Evolutionary conservation across 2,888 invertebrate species (phyloP).

Genomic region (Bombylius major): DNA sequence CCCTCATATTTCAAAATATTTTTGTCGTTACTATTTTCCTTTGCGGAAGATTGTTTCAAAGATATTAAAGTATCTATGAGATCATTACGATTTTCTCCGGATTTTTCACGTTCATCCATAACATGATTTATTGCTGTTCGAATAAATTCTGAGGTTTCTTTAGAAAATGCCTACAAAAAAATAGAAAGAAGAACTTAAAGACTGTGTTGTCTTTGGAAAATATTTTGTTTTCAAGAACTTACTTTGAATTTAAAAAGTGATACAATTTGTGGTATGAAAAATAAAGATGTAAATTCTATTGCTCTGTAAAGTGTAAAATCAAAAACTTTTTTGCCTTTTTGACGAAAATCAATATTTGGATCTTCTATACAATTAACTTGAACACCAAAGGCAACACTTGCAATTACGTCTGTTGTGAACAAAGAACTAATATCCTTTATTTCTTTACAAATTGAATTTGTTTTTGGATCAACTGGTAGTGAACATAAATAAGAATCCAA

Average conservation of each 20-base stretch:
- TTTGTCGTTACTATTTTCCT: background rate
- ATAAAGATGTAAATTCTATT: constrained; percentile 24
- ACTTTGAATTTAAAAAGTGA: constrained; percentile 22
- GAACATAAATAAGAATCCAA: constrained; percentile 17
- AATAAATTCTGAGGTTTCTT: constrained; percentile 29
- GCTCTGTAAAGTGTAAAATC: constrained; percentile 19
- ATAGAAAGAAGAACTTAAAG: background rate
- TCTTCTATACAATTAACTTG: constrained; percentile 27
- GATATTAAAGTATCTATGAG: constrained; percentile 40
- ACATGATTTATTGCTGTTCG: constrained; percentile 31
- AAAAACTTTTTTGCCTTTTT: constrained; percentile 22
- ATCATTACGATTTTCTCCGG: constrained; percentile 35
- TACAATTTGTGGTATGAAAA: constrained; percentile 29
- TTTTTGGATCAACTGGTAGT: constrained; percentile 1
- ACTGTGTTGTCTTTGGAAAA: background rate
- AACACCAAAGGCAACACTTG: constrained; percentile 30
- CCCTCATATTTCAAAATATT: background rate
- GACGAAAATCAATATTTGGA: constrained; percentile 27
- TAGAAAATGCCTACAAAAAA: constrained; percentile 16
- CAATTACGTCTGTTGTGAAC: constrained; percentile 31
- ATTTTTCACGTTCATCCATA: constrained; percentile 33
- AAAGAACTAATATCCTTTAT: constrained; percentile 21
- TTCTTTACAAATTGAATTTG: constrained; percentile 2
- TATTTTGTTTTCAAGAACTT: background rate
- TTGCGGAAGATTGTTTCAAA: constrained; percentile 23